Conservation (phyloP, 37 sponge, comb jelly and placozoan genomes). For the Tethya wilhelma region DNA sequence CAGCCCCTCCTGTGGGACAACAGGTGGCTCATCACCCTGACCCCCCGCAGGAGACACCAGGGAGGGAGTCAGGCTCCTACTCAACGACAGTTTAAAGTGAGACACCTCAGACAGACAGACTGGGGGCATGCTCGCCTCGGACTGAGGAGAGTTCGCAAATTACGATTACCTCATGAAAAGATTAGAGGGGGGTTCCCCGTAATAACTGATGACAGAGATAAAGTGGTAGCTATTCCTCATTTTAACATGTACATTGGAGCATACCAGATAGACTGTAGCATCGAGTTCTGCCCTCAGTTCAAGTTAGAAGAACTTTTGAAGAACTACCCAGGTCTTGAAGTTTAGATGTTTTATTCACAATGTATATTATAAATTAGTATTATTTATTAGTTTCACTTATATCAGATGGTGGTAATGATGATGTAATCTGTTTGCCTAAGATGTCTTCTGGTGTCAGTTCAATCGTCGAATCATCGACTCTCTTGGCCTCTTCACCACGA, state of each 20-base stretch:
- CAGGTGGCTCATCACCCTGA: constrained; percentile 50
- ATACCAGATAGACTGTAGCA: too few relatives aligned
- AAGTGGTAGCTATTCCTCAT: constrained; percentile 61
- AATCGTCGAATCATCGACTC: constrained; percentile 24
- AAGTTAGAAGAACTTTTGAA: too few relatives aligned
- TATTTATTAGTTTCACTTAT: too few relatives aligned
- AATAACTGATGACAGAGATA: constrained; percentile 31
- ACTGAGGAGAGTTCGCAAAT: constrained; percentile 16
- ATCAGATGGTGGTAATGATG: too few relatives aligned
- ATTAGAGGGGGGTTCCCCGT: constrained; percentile 65
- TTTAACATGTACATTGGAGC: too few relatives aligned
- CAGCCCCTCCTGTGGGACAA: constrained; percentile 67
- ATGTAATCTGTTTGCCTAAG: constrained; percentile 9
- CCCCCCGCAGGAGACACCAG: not conserved
- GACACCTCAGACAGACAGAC: constrained; percentile 18
- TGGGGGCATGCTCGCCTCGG: constrained; percentile 31
- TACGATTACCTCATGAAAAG: constrained; percentile 23
- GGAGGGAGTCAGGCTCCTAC: not conserved
- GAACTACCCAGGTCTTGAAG: too few relatives aligned
- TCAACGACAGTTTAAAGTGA: too few relatives aligned
- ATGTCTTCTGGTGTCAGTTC: constrained; percentile 48
- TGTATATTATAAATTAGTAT: too few relatives aligned
- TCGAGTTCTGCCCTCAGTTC: too few relatives aligned
- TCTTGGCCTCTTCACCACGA: constrained; percentile 60
- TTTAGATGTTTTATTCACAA: too few relatives aligned